phyloP scores from a whole-genome alignment of 2,888 invertebrate genomes.

The Halocaridina rubra region DNA sequence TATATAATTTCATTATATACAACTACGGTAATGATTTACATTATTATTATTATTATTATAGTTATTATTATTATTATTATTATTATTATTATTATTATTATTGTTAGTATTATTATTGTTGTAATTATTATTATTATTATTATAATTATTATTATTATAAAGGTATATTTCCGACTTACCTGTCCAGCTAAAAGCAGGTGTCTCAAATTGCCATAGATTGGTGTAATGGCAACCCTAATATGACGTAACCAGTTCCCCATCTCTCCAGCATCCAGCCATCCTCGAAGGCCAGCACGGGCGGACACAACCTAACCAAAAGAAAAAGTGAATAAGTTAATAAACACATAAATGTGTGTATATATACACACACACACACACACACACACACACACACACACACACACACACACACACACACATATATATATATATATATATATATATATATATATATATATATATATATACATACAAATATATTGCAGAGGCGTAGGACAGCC shows the following conservation, averaged over 20 bases:
- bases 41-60: not conserved
- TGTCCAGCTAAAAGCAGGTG: conserved; percentile 76
- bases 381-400: not conserved
- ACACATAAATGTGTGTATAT: not conserved
- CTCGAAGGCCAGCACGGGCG: conserved; percentile 78
- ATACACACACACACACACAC: not conserved
- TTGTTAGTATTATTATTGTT: not conserved
- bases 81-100: not conserved
- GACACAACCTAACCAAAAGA: conserved; percentile 75
- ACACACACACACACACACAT: not conserved
- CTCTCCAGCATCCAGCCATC: conserved; percentile 86
- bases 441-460: not conserved
- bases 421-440: not conserved
- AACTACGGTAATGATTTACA: too few species aligned
- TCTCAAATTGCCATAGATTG: conserved; percentile 58
- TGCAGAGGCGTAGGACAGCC: too few species aligned
- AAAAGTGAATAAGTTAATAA: not conserved
- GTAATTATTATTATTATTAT: not conserved
- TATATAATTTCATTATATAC: too few species aligned
- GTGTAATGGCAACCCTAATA: conserved; percentile 69
- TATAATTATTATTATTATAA: not conserved
- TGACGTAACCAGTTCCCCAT: conserved; percentile 85
- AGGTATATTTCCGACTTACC: too few species aligned
- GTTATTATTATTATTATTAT: not conserved
- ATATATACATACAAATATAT: not conserved